Evolutionary conservation across 1,140 invertebrate genomes (phyloP), one percentile per base, ranked within the genome.

Genomic region (Drosophila sp.): DNA sequence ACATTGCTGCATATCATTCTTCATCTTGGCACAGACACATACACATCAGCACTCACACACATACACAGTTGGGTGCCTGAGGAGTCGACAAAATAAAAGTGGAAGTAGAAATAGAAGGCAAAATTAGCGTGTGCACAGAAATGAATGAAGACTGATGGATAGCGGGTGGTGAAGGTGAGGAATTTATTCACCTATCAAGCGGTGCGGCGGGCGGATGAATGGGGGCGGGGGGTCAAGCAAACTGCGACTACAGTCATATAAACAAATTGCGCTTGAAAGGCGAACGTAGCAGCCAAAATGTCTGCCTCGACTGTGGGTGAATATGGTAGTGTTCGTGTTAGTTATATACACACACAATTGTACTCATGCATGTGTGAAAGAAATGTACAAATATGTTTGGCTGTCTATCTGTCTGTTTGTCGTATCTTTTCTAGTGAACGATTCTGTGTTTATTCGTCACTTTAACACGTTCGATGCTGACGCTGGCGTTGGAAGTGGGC

Each of bases 1-100:
- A 78, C 78, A 87, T 81, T 62, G 78, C 82, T 72, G 83, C 80
- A 86, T 87, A 86, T 89, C 81, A 86, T 86, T 86, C 82, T 87
- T 86, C 81, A 86, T 78, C 83, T 76, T 76, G 46, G 62, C 64
- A 54, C 64, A 41, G 64, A 53, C 77, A 48, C 65, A 71, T 65
- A 71, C 27, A 58, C 56, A 25, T 34, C 50, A 36, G 45, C 75
- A 61, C 62, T 32, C 57, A 56, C 38, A 43, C 61, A 41, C 41
- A 36, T 58, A 58, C 25, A 61, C 80, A 71, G 81, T 66, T 82
- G 81, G 82, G 78, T 86, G 82, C 83, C 81, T 72, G 18, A 43
- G 75, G 64, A 82, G 63, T 65, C 70, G 50, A 66, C 53, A 61
- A 63, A 63, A 73, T 50, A 62, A 58, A 58, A 58, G 51, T 65